Conservation (phyloP, 2,888 invertebrate genomes). For the Alviniconcha strummeri region DNA sequence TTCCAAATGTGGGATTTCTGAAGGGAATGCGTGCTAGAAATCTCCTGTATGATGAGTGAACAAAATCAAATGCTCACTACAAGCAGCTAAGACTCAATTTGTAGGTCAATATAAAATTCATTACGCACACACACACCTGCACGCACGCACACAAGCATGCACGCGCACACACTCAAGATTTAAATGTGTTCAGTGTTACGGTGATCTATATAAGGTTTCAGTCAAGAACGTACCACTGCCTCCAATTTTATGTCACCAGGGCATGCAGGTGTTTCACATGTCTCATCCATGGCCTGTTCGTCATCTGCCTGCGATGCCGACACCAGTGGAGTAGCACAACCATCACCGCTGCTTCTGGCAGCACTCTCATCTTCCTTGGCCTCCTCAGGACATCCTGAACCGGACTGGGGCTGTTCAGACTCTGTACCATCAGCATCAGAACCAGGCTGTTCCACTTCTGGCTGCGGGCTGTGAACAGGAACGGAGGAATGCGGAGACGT, state of each 20-base stretch:
- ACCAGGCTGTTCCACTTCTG: not conserved
- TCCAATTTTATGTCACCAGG: conserved; percentile 22
- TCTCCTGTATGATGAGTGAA: no score
- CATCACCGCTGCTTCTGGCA: not conserved
- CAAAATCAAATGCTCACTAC: no score
- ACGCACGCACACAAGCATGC: no score
- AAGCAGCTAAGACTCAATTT: no score
- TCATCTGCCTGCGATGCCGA: not conserved
- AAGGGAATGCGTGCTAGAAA: no score
- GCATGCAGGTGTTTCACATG: not conserved
- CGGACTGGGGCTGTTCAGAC: not conserved
- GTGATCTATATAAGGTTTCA: no score
- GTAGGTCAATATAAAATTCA: no score
- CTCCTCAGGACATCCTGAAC: conserved; percentile 29
- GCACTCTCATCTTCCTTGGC: conserved; percentile 17
- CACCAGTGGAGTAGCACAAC: not conserved
- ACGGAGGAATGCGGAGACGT: not conserved
- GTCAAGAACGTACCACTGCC: conserved; percentile 2
- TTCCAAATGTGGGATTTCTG: no score
- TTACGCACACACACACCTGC: no score
- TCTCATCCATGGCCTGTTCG: not conserved
- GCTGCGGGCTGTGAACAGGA: conserved; percentile 22
- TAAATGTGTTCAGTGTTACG: no score
- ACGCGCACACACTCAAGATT: no score
- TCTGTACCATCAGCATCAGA: not conserved